Evolutionary conservation across 2,797 vertebrate species (phyloP).

Genomic region (Euphonia xanthogaster): DNA sequence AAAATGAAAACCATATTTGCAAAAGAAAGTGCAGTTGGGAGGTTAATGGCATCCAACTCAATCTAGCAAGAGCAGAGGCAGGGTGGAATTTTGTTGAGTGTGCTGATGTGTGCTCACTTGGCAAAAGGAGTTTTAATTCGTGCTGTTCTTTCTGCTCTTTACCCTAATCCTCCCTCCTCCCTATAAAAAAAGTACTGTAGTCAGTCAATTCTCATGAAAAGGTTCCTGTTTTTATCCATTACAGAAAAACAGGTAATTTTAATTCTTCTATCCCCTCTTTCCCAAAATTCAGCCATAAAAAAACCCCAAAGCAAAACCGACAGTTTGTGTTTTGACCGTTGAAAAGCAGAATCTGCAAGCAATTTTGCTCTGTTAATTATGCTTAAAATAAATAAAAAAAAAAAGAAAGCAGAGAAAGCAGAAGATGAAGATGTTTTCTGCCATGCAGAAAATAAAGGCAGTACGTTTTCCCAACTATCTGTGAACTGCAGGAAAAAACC

Average conservation of each 20-base stretch:
- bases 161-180: conserved; percentile 1
- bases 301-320: conserved; percentile 2
- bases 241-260: conserved; percentile 19
- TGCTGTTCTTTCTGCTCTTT: conserved; percentile 49
- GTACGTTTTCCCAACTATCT: neutral
- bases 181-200: neutral
- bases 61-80: neutral
- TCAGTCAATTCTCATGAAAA: conserved; percentile 36
- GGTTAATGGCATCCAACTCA: neutral
- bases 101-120: neutral
- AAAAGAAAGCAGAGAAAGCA: neutral
- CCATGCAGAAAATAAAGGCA: neutral
- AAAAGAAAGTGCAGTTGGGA: neutral
- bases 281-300: conserved; percentile 3
- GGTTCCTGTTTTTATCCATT: neutral
- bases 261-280: neutral
- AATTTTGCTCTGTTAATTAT: conserved; percentile 21
- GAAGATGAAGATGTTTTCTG: neutral
- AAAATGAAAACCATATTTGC: conserved; percentile 51
- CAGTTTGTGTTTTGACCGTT: neutral
- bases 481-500: neutral
- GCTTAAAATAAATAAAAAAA: neutral
- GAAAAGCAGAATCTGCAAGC: conserved; percentile 42
- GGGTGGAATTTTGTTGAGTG: neutral
- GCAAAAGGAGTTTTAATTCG: conserved; percentile 18